phyloP scores from a whole-genome alignment of 2,888 invertebrate species.

The Agapostemon virescens region DNA sequence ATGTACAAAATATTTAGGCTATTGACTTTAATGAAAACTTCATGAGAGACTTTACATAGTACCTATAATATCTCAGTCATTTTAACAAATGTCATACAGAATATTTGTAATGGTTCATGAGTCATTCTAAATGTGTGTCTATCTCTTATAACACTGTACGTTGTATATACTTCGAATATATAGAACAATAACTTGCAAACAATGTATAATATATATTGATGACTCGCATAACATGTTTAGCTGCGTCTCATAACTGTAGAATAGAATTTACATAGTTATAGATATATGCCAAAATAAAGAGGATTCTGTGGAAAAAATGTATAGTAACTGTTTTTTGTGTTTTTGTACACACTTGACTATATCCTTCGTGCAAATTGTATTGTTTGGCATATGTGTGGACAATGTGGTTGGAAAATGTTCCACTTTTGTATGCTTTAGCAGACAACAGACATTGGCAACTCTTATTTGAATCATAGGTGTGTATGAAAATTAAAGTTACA shows the following conservation, averaged over 20 bases:
- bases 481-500: slow-evolving; percentile 4
- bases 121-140: slow-evolving; percentile 49
- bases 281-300: slow-evolving; percentile 73
- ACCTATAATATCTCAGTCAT: slow-evolving; percentile 33
- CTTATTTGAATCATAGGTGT: neutral
- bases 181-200: slow-evolving; percentile 42
- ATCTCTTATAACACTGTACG: slow-evolving; percentile 47
- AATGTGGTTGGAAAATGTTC: slow-evolving; percentile 41
- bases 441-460: neutral
- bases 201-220: slow-evolving; percentile 49
- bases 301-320: slow-evolving; percentile 66
- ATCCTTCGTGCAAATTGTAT: slow-evolving; percentile 54
- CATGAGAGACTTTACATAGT: slow-evolving; percentile 25
- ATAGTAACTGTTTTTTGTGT: slow-evolving; percentile 64
- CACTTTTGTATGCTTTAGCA: neutral
- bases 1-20: slow-evolving; percentile 18
- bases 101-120: slow-evolving; percentile 51
- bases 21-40: slow-evolving; percentile 22
- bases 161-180: slow-evolving; percentile 38
- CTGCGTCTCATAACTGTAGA: slow-evolving; percentile 59
- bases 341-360: slow-evolving; percentile 62
- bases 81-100: slow-evolving; percentile 38
- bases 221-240: slow-evolving; percentile 43
- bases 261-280: slow-evolving; percentile 56
- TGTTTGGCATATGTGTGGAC: slow-evolving; percentile 36